A percentile compares a stretch with the other conserved stretches of the same genome.
phyloP scores from a whole-genome alignment of 1,140 invertebrate genomes.

The Bombus haemorrhoidalis region DNA sequence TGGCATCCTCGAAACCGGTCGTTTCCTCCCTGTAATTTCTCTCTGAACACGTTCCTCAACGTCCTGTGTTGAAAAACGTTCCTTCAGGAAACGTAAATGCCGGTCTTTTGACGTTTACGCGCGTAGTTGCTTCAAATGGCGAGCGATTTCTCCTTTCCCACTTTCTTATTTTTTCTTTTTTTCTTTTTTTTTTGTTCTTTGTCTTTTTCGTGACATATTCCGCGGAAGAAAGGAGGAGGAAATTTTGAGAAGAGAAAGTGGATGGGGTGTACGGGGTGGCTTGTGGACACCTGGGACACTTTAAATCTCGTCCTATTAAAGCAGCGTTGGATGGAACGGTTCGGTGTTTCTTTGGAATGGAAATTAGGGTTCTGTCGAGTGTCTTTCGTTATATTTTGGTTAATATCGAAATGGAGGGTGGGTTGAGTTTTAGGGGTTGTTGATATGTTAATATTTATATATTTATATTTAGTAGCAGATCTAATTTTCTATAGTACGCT shows the following conservation, averaged over 20 bases:
- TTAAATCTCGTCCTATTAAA: not conserved
- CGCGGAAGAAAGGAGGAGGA: not conserved
- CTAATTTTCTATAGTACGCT: too few relatives aligned
- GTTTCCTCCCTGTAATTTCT: conserved; percentile 49
- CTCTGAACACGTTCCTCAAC: not conserved
- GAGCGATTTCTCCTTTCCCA: conserved; percentile 16
- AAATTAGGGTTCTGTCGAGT: not conserved
- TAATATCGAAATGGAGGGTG: not conserved
- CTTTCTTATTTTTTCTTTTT: not conserved
- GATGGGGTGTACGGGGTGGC: too few relatives aligned
- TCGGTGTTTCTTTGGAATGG: not conserved
- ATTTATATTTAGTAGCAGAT: too few relatives aligned
- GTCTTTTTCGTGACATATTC: not conserved
- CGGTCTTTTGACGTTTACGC: conserved; percentile 53
- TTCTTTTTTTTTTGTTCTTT: not conserved
- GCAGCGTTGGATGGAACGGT: not conserved
- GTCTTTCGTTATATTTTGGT: not conserved
- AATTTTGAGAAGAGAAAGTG: not conserved
- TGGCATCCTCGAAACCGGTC: conserved; percentile 9
- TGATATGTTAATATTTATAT: too few relatives aligned
- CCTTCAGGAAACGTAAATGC: conserved; percentile 20
- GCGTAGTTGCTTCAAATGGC: conserved; percentile 40
- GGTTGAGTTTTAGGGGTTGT: too few relatives aligned
- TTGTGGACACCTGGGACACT: not conserved
- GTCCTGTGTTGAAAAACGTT: not conserved